A percentile compares a stretch with the other conserved stretches of the same genome.
Evolutionary conservation across 2,113 vertebrate species (phyloP).

Genomic region (Mesembrinibis cayennensis): DNA sequence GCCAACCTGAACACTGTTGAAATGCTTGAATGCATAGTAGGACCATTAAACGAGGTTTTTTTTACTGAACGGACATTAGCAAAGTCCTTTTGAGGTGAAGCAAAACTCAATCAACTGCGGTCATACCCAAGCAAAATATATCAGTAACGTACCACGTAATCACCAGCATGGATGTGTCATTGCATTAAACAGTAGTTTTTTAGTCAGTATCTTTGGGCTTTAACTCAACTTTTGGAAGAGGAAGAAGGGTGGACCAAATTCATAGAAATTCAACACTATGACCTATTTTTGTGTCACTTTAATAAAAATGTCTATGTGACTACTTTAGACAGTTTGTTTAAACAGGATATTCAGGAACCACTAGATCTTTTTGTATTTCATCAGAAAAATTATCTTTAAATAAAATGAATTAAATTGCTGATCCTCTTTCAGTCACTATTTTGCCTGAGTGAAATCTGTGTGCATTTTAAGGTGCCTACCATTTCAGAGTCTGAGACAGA

Average conservation of each 20-base stretch:
- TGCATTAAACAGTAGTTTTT: background rate
- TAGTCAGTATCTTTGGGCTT: background rate
- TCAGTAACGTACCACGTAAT: background rate
- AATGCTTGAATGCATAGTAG: background rate
- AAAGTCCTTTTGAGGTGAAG: background rate
- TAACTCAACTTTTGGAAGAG: background rate
- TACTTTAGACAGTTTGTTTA: background rate
- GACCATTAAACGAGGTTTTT: background rate
- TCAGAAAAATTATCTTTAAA: background rate
- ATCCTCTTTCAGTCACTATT: background rate
- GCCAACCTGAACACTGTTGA: background rate
- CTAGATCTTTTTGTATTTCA: background rate
- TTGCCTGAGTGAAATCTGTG: background rate
- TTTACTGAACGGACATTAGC: background rate
- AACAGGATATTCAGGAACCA: background rate
- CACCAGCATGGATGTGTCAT: background rate
- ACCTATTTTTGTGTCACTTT: background rate
- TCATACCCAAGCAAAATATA: background rate
- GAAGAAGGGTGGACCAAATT: background rate
- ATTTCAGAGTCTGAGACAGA: background rate
- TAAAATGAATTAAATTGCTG: background rate
- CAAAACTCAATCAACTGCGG: background rate
- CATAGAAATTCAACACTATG: background rate
- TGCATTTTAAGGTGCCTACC: background rate
- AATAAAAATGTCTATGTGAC: background rate